A percentile compares a stretch with the other conserved stretches of the same genome.
phyloP scores from a whole-genome alignment of 1,140 invertebrate genomes.

The Chironomus tepperi region DNA sequence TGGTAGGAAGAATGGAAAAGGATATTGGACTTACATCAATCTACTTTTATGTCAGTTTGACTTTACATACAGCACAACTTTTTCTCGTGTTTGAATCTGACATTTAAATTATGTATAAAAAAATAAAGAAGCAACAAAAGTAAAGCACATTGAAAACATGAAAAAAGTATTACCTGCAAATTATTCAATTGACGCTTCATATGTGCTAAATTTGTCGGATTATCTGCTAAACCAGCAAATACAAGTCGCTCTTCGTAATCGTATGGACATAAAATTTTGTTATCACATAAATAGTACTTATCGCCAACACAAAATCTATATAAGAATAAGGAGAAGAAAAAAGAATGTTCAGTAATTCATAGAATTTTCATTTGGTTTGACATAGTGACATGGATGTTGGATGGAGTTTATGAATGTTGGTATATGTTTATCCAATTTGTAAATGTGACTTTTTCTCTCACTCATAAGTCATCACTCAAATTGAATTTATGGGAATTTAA shows the following conservation, averaged over 20 bases:
- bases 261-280: constrained; percentile 89
- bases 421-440: constrained; percentile 1
- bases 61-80: not conserved
- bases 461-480: not conserved
- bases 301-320: constrained; percentile 91
- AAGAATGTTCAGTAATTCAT: not conserved
- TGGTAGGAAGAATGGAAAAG: not conserved
- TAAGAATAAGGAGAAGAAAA: not conserved
- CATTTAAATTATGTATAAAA: too few species aligned
- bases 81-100: too few species aligned
- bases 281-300: constrained; percentile 84
- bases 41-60: constrained; percentile 12
- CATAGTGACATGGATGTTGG: not conserved
- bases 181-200: constrained; percentile 77
- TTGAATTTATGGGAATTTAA: not conserved
- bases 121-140: too few species aligned
- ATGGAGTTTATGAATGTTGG: not conserved
- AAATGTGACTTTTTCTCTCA: not conserved
- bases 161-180: constrained; percentile 49
- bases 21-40: constrained; percentile 13
- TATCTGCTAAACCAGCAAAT: constrained; percentile 81
- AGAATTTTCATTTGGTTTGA: not conserved
- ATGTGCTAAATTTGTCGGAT: constrained; percentile 75
- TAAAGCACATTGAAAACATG: not conserved
- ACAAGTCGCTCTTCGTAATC: constrained; percentile 87